These are phyloP conservation scores for Gobio occitaniae DNA, from an alignment of 2,797 vertebrate species.

Conservation along the genomic window DNA sequence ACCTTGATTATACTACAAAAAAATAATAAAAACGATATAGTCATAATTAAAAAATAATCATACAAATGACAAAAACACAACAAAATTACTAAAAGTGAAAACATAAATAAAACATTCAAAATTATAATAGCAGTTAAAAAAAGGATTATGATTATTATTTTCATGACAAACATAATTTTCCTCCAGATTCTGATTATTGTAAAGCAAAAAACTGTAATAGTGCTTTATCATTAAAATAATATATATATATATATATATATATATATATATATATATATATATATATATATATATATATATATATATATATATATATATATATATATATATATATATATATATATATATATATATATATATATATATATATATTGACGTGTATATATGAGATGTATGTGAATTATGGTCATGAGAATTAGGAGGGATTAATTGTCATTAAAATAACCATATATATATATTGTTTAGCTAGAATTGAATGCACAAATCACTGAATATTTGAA, in stretches of 20 bases:
- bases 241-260: no score
- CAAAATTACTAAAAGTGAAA: neutral
- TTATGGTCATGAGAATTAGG: neutral
- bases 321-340: no score
- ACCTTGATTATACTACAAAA: neutral
- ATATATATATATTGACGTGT: no score
- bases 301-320: no score
- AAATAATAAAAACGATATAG: neutral
- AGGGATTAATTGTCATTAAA: no score
- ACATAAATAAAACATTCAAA: neutral
- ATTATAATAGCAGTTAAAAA: neutral
- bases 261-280: no score
- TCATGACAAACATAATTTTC: neutral
- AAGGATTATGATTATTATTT: neutral
- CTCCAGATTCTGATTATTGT: neutral
- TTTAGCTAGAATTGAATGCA: neutral
- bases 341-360: no score
- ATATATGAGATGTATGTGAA: neutral
- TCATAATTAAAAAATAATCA: neutral
- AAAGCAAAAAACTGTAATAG: neutral
- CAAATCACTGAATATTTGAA: neutral
- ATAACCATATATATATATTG: no score
- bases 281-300: no score
- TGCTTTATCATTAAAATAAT: neutral
- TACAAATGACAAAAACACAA: neutral